phyloP scores from a whole-genome alignment of 2,113 vertebrate species.

The Rhinichthys klamathensis region DNA sequence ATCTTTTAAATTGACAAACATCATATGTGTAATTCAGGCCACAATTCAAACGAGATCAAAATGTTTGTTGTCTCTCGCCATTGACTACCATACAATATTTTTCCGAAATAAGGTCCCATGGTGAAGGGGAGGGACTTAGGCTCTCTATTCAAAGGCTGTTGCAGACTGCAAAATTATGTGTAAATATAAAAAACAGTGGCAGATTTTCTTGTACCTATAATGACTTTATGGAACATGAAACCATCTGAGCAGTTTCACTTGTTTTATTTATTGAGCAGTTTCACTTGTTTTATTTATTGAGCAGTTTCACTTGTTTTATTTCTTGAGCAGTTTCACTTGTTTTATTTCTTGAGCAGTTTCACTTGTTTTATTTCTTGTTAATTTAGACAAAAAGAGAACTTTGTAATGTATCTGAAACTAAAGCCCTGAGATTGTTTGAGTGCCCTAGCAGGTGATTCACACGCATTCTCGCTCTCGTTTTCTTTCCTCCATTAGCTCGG shows the following conservation, averaged over 20 bases:
- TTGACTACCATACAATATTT: too few relatives aligned
- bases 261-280: not conserved
- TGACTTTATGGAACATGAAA: constrained; percentile 5
- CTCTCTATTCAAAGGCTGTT: too few relatives aligned
- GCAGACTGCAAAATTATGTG: too few relatives aligned
- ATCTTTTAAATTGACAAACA: too few relatives aligned
- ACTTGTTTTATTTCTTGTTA: not conserved
- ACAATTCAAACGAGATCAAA: too few relatives aligned
- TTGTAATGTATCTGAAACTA: not conserved
- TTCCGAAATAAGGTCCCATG: too few relatives aligned
- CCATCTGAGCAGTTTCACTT: not conserved
- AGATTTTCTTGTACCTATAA: not conserved
- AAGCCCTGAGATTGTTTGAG: not conserved
- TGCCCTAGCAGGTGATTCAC: not conserved
- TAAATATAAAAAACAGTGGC: not conserved
- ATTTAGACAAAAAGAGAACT: constrained; percentile 6
- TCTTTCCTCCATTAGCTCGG: constrained; percentile 77
- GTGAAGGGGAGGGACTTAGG: too few relatives aligned
- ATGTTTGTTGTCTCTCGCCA: too few relatives aligned
- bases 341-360: not conserved
- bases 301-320: not conserved
- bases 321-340: not conserved
- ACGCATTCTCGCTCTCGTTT: not conserved
- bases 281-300: not conserved
- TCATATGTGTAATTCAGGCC: too few relatives aligned